Evolutionary conservation across 92 coral and sea anemone genomes (phyloP), one percentile per base, ranked within the genome.

Genomic region (Metridium senile): DNA sequence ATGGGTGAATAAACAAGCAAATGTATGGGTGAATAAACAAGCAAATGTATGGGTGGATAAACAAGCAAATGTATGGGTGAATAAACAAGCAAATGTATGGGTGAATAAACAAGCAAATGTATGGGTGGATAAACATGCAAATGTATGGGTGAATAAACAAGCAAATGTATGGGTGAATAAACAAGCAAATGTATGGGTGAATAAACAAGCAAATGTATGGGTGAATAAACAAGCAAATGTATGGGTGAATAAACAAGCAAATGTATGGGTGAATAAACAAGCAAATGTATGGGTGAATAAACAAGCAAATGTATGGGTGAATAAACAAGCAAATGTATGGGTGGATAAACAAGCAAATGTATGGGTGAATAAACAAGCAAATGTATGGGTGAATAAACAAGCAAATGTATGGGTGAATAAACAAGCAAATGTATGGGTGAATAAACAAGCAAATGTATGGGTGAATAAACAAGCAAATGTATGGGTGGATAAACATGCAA

Each of bases 71-170:
- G 9, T n/a, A n/a, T n/a, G n/a, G 8, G 13, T 39, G 8, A 39
- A 39, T n/a, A 39, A 4, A 39, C 13, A 4, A 39, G 49, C 49
- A 39, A 39, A 39, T 39, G 49, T 39, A 4, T 4, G 49, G 8
- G 4, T 9, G 17, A 54, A 16, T 20, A 54, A 54, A 54, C n/a
- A 21, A 16, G 17, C 61, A 54, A 21, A 16, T 20, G 23, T 9
- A 16, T 20, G 23, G 17, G 23, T 4, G 17, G 4, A 21, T 20
- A 54, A 54, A 54, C n/a, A n/a, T n/a, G n/a, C n/a, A n/a, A n/a
- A n/a, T n/a, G n/a, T n/a, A n/a, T n/a, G n/a, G n/a, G 68, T 95
- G 99, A 74, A 97, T 95, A 59, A 22, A 11, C 73, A 49, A 33
- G 52, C 29, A 53, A 63, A 11, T 18, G 9, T n/a, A n/a, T n/a